Base-by-base conservation (phyloP, 1,140 invertebrate genomes). In the Belonocnema kinseyi region DNA sequence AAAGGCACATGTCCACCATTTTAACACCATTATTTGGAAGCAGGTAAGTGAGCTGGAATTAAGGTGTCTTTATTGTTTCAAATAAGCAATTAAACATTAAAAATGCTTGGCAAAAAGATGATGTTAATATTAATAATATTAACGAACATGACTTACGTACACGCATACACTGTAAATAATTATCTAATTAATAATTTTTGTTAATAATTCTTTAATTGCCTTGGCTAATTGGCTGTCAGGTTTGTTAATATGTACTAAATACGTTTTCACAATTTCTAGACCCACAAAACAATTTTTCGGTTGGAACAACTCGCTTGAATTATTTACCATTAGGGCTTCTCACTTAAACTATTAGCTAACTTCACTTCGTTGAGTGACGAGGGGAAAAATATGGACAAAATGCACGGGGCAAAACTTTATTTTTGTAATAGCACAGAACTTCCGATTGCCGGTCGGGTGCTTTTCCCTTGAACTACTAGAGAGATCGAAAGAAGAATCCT, bases 141-240 rank as follows among this genome's bases (percentile, higher is more conserved):
- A 33, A 66, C 13, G 13, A 40, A 40, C 10, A 21, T 66, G 5
- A 56, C 16, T 17, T 56, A 56, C 53, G 7, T n/a, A 21, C n/a
- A 46, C 40, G 10, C 10, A 46, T 46, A 46, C n/a, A 56, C 53
- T 40, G 58, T 66, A 66, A 66, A 66, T 66, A 66, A 66, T 66
- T 8, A 46, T 46, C 40, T 46, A 8, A 46, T 46, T 8, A 46
- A 46, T 11, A 46, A 0, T 40, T 26, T 66, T 66, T 16, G 33
- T 66, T 66, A 40, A 66, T 66, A 66, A 66, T 66, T 40, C 12
- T 13, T 66, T 76, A 40, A 12, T 77, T 51, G 66, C 74, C 76
- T 58, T 80, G 66, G 87, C 86, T 87, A 89, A 90, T 89, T 85
- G 87, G 88, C 87, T 89, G 88, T 85, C 85, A 86, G 87, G 84